Evolutionary conservation across 2,113 vertebrate genomes (phyloP).

Genomic region (Phyllopteryx taeniolatus): DNA sequence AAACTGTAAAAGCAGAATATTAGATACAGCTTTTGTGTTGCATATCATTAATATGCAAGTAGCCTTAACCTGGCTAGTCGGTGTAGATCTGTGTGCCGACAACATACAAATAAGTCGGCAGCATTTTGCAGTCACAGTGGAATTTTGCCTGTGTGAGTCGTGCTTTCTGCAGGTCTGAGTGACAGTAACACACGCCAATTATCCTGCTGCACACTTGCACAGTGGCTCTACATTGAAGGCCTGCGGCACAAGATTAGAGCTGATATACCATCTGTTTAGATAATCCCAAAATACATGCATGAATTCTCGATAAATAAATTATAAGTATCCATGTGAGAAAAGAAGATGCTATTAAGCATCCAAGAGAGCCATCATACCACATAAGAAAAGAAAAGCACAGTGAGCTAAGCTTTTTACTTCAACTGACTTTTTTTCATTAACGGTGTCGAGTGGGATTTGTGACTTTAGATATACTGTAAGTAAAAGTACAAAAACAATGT

Average conservation of each 20-base stretch:
- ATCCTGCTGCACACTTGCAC: slow-evolving; percentile 15
- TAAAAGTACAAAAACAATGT: no score
- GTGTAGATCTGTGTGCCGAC: not conserved
- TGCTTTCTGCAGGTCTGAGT: slow-evolving; percentile 37
- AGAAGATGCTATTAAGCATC: not conserved
- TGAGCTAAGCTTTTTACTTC: not conserved
- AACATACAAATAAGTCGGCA: slow-evolving; percentile 2
- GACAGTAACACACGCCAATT: slow-evolving; percentile 50
- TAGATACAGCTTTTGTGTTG: not conserved
- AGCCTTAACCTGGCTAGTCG: not conserved
- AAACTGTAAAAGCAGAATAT: not conserved
- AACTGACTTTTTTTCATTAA: no score
- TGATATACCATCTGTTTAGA: slow-evolving; percentile 1
- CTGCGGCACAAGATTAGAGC: slow-evolving; percentile 13
- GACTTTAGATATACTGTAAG: no score
- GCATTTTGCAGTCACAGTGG: slow-evolving; percentile 10
- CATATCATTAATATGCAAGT: slow-evolving; percentile 1
- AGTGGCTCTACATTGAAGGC: not conserved
- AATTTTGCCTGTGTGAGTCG: slow-evolving; percentile 12
- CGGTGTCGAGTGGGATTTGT: no score
- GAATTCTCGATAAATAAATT: slow-evolving; percentile 3
- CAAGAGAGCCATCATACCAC: no score
- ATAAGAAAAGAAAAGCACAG: not conserved
- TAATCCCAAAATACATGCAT: not conserved
- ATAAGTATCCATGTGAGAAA: not conserved